Evolutionary conservation across 1,140 invertebrate species (phyloP), one percentile per base, ranked within the genome.

Genomic region (Aphidius ervi): DNA sequence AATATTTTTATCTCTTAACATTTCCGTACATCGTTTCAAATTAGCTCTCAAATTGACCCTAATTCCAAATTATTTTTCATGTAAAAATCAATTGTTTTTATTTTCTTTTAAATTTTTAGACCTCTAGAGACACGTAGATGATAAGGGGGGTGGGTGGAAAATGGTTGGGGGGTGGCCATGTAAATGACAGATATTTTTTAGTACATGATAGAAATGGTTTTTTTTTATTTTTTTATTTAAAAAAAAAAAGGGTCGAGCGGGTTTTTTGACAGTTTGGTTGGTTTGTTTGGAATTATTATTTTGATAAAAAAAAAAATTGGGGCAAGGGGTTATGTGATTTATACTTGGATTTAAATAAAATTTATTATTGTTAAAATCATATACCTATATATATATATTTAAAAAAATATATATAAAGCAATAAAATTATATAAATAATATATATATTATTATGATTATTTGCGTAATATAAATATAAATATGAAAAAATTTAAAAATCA

Each of bases 401-500:
- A 16, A 16, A 16, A 16, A 16, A 16, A 16, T 16, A 16, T 16
- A 45, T 45, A 45, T 9, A 45, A 10, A 16, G n/a, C 10, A 47
- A 16, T 16, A 58, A 60, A 40, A 55, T 16, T 16, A 16, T 16
- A 16, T 16, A 16, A 16, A 16, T 16, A 16, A 16, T 16, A 16
- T 16, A 16, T 40, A 8, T 55, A 41, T 42, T 16, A 16, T 16
- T 16, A 16, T 16, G 16, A 16, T 16, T 16, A 16, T 16, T 16
- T 16, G 16, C 16, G 16, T 16, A 16, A 16, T 31, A 31, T 31
- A 31, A 31, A 31, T 31, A 31, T 31, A 1, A 31, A 68, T 81
- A 81, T 79, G 66, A 82, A 31, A 37, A 31, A 56, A 57, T 39
- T 48, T 9, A 57, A 47, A 31, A 31, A 31, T 57, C 56, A 39